Percentiles rank a stretch among this genome's conserved stretches.
phyloP scores from a whole-genome alignment of 2,888 invertebrate genomes.

The Ptychoptera albimana region DNA sequence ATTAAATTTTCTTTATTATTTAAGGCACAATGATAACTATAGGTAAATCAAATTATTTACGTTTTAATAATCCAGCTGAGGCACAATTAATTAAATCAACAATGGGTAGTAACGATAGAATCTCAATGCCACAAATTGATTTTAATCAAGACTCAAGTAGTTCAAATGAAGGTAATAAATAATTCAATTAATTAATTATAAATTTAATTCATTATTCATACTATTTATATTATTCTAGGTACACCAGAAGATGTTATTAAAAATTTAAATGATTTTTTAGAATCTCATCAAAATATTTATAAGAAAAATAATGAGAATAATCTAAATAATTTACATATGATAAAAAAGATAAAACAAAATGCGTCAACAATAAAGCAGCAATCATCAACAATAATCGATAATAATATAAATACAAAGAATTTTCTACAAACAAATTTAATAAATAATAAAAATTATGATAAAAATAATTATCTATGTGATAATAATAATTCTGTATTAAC shows the following conservation, averaged over 20 bases:
- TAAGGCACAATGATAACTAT: constrained; percentile 71
- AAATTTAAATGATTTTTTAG: constrained; percentile 24
- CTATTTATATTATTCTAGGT: constrained; percentile 3
- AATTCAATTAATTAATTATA: constrained; percentile 38
- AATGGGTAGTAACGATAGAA: constrained; percentile 46
- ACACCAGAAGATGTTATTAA: constrained; percentile 16
- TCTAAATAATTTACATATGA: constrained; percentile 22
- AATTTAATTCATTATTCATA: background rate
- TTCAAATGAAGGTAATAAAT: constrained; percentile 28
- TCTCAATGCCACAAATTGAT: constrained; percentile 64
- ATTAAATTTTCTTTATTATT: too few species aligned
- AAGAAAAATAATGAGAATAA: constrained; percentile 39
- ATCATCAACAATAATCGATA: constrained; percentile 19
- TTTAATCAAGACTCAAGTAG: constrained; percentile 29
- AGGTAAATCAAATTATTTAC: constrained; percentile 78
- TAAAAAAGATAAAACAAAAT: constrained; percentile 31
- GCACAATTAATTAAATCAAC: constrained; percentile 76
- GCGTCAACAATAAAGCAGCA: constrained; percentile 23
- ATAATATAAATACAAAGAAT: constrained; percentile 16
- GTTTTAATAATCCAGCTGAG: constrained; percentile 85
- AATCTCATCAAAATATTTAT: constrained; percentile 34
- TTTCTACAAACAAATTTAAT: background rate
- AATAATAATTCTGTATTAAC: constrained; percentile 17
- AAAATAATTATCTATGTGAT: too few species aligned
- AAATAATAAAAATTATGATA: too few species aligned